Base-by-base conservation (phyloP, 2,113 vertebrate genomes). In the Porphyrio hochstetteri region DNA sequence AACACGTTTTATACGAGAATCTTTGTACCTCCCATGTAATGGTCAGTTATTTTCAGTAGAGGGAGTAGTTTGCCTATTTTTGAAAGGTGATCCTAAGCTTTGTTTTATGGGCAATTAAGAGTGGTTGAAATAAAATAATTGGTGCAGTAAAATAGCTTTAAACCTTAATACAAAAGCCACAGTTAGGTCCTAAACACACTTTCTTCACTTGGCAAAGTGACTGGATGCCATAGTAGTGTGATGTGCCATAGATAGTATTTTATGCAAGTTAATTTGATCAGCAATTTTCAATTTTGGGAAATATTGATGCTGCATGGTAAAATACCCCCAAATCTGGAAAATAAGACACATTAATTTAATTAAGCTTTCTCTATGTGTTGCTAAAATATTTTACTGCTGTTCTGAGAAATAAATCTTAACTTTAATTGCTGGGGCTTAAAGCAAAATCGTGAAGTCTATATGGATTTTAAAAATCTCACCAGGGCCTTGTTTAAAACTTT, bases 11-110 rank as follows among this genome's bases (percentile, higher is more conserved):
- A 20, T 3, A n/a, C 9, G 67, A 55, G 7, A 1, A 4, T 21
- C 59, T n/a, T 50, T 28, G 48, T 81, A 24, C 59, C 8, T 60
- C n/a, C 52, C 13, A 4, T 93, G 84, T 94, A 96, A 82, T 91
- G 59, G 16, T 46, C 31, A 5, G 0, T 29, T 67, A 25, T 48
- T 91, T 93, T 83, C 97, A 88, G 85, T 88, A 98, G 98, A 97
- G 98, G 98, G 98, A 92, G 93, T 70, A 75, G 33, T 98, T 92
- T 95, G 42, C 87, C 94, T 92, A 68, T 16, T 57, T 96, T 97
- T 97, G 61, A 24, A 83, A 87, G 46, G 42, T 4, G 4, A 44
- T 6, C 68, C 12, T 13, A 16, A 16, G 3, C 29, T 46, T 75
- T 46, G 24, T 77, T 82, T 94, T 67, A 67, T 70, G 80, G 71